Conservation (phyloP, 2,888 invertebrate species). For the Tyria jacobaeae region DNA sequence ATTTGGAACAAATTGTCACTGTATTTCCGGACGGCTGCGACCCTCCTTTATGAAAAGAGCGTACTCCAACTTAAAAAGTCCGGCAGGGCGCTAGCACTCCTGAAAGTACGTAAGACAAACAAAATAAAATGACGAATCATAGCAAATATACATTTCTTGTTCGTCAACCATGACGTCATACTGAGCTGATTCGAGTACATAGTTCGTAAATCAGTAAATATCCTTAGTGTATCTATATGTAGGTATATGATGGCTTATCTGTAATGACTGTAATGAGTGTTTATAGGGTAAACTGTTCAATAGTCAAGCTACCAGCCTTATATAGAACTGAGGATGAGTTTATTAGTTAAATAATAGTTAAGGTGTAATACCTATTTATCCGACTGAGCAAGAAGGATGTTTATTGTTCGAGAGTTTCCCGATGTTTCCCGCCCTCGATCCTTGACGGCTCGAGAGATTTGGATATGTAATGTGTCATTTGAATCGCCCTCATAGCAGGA, state of each 20-base stretch:
- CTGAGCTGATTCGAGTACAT: slow-evolving; percentile 5
- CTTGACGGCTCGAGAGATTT: too few relatives aligned
- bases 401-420: too few relatives aligned
- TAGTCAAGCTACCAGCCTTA: background rate
- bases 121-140: too few relatives aligned
- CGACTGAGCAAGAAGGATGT: too few relatives aligned
- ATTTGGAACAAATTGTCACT: too few relatives aligned
- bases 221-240: slow-evolving; percentile 12
- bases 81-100: background rate
- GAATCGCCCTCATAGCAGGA: too few relatives aligned
- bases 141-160: background rate
- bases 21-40: too few relatives aligned
- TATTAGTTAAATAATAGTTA: background rate
- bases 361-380: too few relatives aligned
- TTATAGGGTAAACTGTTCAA: slow-evolving; percentile 9
- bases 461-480: too few relatives aligned
- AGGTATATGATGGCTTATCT: slow-evolving; percentile 29
- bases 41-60: too few relatives aligned
- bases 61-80: background rate
- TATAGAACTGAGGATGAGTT: background rate
- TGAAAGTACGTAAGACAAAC: background rate
- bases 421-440: too few relatives aligned
- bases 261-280: slow-evolving; percentile 10
- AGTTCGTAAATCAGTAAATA: slow-evolving; percentile 23
- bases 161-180: slow-evolving; percentile 1